Conservation (phyloP, 1,140 invertebrate species). For the Drosophila lowei region DNA sequence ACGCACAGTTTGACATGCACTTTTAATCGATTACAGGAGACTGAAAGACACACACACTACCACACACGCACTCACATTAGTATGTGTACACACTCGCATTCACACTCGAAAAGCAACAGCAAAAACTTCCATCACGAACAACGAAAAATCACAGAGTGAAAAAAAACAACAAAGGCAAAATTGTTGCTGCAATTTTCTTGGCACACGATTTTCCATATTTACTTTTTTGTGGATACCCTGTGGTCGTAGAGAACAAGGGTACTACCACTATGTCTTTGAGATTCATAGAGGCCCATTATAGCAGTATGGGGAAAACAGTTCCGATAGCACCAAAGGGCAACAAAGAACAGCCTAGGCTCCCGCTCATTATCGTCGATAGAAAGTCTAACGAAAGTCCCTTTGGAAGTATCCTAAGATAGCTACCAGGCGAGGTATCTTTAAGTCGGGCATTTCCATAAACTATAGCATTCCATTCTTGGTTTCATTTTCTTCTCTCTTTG, state of each 20-base stretch:
- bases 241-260: too few species aligned
- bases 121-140: constrained; percentile 29
- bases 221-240: constrained; percentile 16
- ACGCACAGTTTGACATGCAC: constrained; percentile 79
- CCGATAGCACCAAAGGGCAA: too few species aligned
- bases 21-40: constrained; percentile 73
- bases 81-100: constrained; percentile 4
- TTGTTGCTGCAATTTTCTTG: constrained; percentile 63
- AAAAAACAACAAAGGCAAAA: constrained; percentile 19
- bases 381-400: too few species aligned
- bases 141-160: constrained; percentile 13
- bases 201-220: constrained; percentile 77
- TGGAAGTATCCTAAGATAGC: too few species aligned
- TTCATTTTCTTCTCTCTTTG: constrained; percentile 29
- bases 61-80: background rate
- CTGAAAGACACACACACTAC: constrained; percentile 1
- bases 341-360: too few species aligned
- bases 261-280: too few species aligned
- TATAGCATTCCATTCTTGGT: too few species aligned
- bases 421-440: too few species aligned
- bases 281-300: too few species aligned
- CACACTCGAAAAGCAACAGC: constrained; percentile 13
- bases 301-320: too few species aligned
- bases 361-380: too few species aligned
- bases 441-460: too few species aligned